Percentiles rank a stretch among this genome's conserved stretches.
Evolutionary conservation across 1,140 invertebrate genomes (phyloP).

Genomic region (Leptinotarsa undecemlineata): DNA sequence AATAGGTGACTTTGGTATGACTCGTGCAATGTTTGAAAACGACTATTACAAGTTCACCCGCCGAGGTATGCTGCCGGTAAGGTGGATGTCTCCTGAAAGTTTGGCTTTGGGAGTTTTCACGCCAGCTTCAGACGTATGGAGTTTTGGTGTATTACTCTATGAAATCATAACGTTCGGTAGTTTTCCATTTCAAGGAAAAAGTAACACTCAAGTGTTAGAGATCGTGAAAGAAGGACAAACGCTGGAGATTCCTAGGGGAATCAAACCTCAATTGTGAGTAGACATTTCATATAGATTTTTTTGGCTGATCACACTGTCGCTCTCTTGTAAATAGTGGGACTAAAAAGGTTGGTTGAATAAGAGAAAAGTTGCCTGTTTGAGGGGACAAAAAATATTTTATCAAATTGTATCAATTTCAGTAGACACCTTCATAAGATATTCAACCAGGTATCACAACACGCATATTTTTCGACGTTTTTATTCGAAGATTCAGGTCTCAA

Average conservation of each 20-base stretch:
- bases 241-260: conserved; percentile 71
- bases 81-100: conserved; percentile 92
- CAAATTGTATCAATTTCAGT: too few relatives aligned
- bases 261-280: conserved; percentile 79
- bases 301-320: too few relatives aligned
- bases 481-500: too few relatives aligned
- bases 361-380: too few relatives aligned
- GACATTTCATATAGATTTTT: background rate
- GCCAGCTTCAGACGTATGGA: conserved; percentile 83
- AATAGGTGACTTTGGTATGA: conserved; percentile 93
- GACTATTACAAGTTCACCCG: conserved; percentile 88
- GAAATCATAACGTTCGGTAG: conserved; percentile 88
- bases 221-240: conserved; percentile 76
- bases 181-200: conserved; percentile 84
- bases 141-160: conserved; percentile 81
- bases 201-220: conserved; percentile 82
- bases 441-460: too few relatives aligned
- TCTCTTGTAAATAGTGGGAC: too few relatives aligned
- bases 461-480: too few relatives aligned
- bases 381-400: too few relatives aligned
- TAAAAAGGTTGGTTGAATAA: too few relatives aligned
- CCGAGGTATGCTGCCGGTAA: conserved; percentile 84
- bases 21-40: conserved; percentile 81
- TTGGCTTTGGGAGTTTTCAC: conserved; percentile 81
- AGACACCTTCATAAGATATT: too few relatives aligned